Conservation (phyloP, 2,113 vertebrate species). For the Pseudorectes ferrugineus region DNA sequence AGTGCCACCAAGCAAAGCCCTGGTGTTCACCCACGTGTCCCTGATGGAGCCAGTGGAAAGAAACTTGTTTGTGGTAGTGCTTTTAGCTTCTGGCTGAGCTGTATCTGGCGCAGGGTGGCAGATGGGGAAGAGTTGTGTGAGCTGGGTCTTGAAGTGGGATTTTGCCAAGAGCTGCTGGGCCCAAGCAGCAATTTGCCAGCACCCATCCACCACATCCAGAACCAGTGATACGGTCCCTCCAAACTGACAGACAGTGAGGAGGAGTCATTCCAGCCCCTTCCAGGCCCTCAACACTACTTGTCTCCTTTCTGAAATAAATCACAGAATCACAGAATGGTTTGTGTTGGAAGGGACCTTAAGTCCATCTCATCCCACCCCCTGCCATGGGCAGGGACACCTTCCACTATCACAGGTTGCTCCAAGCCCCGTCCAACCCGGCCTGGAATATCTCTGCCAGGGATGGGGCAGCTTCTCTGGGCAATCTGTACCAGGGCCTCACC, state of each 20-base stretch:
- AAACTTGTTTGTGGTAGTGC: neutral
- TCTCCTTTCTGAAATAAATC: neutral
- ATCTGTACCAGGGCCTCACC: neutral
- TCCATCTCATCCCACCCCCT: neutral
- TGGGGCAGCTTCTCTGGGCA: neutral
- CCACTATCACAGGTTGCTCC: accelerated
- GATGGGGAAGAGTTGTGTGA: neutral
- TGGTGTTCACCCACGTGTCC: accelerated
- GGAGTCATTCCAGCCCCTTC: neutral
- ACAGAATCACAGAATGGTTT: neutral
- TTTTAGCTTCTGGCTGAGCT: slow-evolving; percentile 46
- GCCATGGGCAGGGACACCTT: neutral
- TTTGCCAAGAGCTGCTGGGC: neutral
- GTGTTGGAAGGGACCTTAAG: neutral
- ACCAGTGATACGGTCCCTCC: accelerated
- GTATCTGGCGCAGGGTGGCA: neutral
- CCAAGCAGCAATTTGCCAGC: neutral
- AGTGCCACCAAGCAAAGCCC: neutral
- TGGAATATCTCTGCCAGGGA: neutral
- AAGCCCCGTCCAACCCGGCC: accelerated
- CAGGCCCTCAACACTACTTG: neutral
- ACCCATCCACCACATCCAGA: neutral
- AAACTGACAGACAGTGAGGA: neutral
- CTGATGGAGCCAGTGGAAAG: neutral
- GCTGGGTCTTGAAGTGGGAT: neutral